Evolutionary conservation across 2,113 vertebrate species (phyloP).

Genomic region (Vombatus ursinus): DNA sequence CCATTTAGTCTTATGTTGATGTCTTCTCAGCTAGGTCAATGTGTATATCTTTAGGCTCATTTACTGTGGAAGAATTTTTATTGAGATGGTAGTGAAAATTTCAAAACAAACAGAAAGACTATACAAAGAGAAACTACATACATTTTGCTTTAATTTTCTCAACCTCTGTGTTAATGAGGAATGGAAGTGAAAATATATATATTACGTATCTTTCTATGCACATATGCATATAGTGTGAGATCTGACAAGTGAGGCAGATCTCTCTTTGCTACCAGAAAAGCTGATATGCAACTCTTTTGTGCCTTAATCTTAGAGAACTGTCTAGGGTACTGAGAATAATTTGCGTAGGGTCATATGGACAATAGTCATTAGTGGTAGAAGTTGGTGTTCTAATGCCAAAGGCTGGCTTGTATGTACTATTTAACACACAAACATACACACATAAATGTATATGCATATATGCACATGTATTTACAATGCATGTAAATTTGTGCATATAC

Average conservation of each 20-base stretch:
- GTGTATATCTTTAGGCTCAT: neutral
- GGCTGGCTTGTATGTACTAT: neutral
- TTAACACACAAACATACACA: neutral
- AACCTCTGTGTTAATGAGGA: conserved; percentile 24
- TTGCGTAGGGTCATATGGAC: neutral
- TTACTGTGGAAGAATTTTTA: neutral
- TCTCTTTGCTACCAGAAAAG: neutral
- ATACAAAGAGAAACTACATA: neutral
- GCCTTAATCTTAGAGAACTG: neutral
- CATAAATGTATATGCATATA: neutral
- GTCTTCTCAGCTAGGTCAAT: conserved; percentile 11
- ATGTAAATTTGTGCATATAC: no score
- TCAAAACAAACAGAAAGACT: neutral
- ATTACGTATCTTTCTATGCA: neutral
- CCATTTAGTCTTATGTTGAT: neutral
- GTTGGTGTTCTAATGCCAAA: neutral
- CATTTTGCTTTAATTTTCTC: conserved; percentile 48
- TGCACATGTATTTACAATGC: conserved; percentile 23
- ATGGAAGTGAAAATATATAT: conserved; percentile 28
- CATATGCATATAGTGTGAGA: neutral
- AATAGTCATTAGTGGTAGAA: neutral
- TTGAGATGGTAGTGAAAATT: neutral
- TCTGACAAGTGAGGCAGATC: neutral
- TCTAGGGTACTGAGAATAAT: neutral
- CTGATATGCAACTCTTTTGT: neutral